These are phyloP conservation scores for Heteromormyrus szaboi DNA, from an alignment of 2,797 vertebrate genomes.

Conservation along the genomic window DNA sequence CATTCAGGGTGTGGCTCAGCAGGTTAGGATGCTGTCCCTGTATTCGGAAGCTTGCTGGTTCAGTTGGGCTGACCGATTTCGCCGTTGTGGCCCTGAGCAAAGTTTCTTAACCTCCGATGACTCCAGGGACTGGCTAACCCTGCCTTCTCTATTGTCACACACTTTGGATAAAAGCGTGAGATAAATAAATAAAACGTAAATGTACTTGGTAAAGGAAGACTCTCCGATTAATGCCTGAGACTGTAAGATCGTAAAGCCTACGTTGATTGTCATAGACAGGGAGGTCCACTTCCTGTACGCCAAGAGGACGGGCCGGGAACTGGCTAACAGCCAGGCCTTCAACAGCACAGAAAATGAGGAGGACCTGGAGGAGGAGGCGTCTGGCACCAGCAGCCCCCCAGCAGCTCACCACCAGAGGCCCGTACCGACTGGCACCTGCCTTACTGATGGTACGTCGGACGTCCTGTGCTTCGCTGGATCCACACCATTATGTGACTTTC, in stretches of 20 bases:
- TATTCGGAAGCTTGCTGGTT: not conserved
- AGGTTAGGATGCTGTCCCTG: not conserved
- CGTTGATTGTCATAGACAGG: constrained; percentile 12
- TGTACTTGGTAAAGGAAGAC: not conserved
- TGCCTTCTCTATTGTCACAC: not conserved
- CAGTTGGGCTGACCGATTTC: not conserved
- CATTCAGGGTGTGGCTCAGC: not conserved
- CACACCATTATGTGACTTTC: not conserved
- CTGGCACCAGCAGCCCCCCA: constrained; percentile 86
- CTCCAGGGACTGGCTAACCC: not conserved
- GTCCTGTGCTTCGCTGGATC: not conserved
- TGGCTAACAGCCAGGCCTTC: constrained; percentile 67
- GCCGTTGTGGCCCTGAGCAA: not conserved
- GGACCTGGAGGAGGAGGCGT: constrained; percentile 77
- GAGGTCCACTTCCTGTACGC: constrained; percentile 68
- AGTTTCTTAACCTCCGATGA: not conserved
- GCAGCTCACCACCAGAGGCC: constrained; percentile 87
- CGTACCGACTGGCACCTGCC: constrained; percentile 89
- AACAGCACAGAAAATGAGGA: constrained; percentile 78
- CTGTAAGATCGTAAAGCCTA: not conserved
- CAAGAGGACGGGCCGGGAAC: constrained; percentile 68
- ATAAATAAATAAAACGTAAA: not conserved
- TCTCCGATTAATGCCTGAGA: not conserved
- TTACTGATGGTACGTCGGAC: constrained; percentile 73
- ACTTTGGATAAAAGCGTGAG: not conserved